These are phyloP conservation scores for Gadopsis marmoratus DNA, from an alignment of 2,797 vertebrate genomes.

Conservation along the genomic window DNA sequence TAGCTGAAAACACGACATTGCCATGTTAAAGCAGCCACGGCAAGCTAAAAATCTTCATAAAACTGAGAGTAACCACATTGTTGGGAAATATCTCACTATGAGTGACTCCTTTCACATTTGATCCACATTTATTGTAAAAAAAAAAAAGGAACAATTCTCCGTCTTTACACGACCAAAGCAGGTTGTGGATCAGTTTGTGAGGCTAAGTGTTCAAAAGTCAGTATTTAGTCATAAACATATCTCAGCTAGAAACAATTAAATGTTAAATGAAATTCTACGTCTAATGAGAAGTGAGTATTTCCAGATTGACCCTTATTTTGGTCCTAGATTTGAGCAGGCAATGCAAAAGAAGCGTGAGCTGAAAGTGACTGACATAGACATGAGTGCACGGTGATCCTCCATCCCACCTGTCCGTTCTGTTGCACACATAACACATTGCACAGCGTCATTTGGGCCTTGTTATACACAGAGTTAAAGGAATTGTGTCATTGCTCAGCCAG, in stretches of 20 bases:
- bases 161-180: not conserved
- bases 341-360: slow-evolving; percentile 30
- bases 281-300: not conserved
- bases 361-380: slow-evolving; percentile 23
- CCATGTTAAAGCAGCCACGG: not conserved
- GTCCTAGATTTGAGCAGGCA: slow-evolving; percentile 47
- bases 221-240: not conserved
- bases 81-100: not conserved
- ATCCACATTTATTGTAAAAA: not conserved
- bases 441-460: slow-evolving; percentile 55
- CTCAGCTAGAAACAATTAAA: not conserved
- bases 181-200: not conserved
- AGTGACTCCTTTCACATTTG: not conserved
- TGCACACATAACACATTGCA: slow-evolving; percentile 58
- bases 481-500: slow-evolving; percentile 4
- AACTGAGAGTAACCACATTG: not conserved
- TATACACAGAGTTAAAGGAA: slow-evolving; percentile 40
- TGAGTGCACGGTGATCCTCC: slow-evolving; percentile 35
- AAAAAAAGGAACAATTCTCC: not conserved
- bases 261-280: not conserved
- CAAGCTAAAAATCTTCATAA: not conserved
- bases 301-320: not conserved
- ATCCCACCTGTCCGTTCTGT: slow-evolving; percentile 25
- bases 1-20: not conserved
- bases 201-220: not conserved